Evolutionary conservation across 2,888 invertebrate genomes (phyloP), one percentile per base, ranked within the genome.

Genomic region (Temnothorax rugatulus): DNA sequence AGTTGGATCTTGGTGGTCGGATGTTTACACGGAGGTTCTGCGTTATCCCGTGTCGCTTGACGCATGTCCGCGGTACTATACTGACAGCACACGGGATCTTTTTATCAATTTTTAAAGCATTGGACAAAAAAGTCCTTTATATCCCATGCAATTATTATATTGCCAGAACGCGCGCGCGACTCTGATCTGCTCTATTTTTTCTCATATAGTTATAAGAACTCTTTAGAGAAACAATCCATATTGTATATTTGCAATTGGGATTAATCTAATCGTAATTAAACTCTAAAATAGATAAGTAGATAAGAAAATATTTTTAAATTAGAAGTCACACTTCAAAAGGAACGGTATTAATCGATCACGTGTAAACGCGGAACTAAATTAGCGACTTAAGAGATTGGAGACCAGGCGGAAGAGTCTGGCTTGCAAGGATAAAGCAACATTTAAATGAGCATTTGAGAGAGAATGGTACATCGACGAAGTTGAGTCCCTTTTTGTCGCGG

Each of bases 401-500:
- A 47, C 5, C 25, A 52, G 13, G 29, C 61, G 77, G 63, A 82
- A 75, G 82, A 82, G 29, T 4, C 29, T 69, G 69, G 29, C 11
- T 69, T 47, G 18, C 52, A 83, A 84, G 83, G 86, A 84, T 85
- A 90, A 86, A 90, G 86, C 85, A 86, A 89, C 76, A 85, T 88
- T 90, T 85, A 89, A 90, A 90, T 89, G 83, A 86, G 54, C 84
- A 38, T 73, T 84, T 76, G 76, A 83, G 83, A 68, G 84, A 83
- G 83, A 25, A 84, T 87, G 74, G 84, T 83, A 82, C 81, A 82
- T 61, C 82, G 64, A 83, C 79, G 76, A 87, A 69, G 82, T 86
- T 74, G 73, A 86, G 85, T 83, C 83, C 9, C 87, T 91, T 91
- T 91, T 90, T 88, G 90, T 83, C 82, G 71, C 74, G 89, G 81